Conservation (phyloP, 1,140 invertebrate species). For the Aricia agestis region DNA sequence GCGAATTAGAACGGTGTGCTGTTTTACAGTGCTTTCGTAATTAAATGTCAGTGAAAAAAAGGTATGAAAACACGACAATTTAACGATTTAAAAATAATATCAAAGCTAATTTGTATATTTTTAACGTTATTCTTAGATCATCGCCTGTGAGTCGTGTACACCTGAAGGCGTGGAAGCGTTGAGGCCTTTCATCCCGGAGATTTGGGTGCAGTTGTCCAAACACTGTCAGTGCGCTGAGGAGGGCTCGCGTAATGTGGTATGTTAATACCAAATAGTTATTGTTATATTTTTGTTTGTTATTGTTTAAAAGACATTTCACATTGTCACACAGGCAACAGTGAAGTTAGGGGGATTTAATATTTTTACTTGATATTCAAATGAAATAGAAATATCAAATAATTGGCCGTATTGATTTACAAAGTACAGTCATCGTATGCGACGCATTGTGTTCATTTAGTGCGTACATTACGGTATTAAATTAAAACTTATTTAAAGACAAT, state of each 20-base stretch:
- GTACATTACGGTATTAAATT: background rate
- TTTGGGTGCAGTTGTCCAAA: slow-evolving; percentile 92
- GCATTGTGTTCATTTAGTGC: background rate
- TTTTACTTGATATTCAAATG: too few relatives aligned
- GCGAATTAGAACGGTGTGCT: too few relatives aligned
- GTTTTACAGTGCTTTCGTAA: too few relatives aligned
- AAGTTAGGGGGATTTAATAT: too few relatives aligned
- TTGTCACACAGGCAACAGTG: too few relatives aligned
- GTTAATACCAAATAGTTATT: slow-evolving; percentile 32
- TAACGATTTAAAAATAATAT: too few relatives aligned
- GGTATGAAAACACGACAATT: background rate
- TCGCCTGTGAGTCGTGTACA: slow-evolving; percentile 90
- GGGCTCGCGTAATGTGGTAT: slow-evolving; percentile 95
- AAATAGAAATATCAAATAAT: too few relatives aligned
- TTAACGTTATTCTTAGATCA: slow-evolving; percentile 79
- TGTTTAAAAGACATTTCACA: too few relatives aligned
- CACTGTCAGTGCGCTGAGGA: slow-evolving; percentile 98
- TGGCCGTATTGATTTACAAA: too few relatives aligned
- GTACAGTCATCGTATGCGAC: too few relatives aligned
- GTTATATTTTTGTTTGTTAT: too few relatives aligned
- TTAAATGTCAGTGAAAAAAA: too few relatives aligned
- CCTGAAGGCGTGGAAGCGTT: slow-evolving; percentile 85
- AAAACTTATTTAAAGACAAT: slow-evolving; percentile 12
- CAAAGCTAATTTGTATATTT: background rate
- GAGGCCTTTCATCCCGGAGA: slow-evolving; percentile 91